phyloP scores from a whole-genome alignment of 2,888 invertebrate species.

The Lasioglossum morio region DNA sequence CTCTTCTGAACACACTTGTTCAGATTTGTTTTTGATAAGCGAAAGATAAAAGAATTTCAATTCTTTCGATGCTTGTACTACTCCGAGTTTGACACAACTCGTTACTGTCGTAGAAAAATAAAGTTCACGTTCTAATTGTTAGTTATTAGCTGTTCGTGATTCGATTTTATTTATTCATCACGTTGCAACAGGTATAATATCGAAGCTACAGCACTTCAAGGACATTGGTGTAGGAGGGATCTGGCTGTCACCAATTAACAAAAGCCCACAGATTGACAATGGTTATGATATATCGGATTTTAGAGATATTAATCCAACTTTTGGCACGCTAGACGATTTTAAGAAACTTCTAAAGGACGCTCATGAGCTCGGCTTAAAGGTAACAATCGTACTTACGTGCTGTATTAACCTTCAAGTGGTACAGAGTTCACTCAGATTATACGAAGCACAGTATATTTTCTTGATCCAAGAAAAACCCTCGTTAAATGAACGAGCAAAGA shows the following conservation, averaged over 20 bases:
- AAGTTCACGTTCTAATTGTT: too few species aligned
- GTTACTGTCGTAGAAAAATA: too few species aligned
- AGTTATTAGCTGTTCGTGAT: background rate
- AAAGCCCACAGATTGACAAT: constrained; percentile 93
- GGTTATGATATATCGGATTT: constrained; percentile 95
- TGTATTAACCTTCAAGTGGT: background rate
- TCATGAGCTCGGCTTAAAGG: constrained; percentile 86
- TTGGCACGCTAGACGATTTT: constrained; percentile 91
- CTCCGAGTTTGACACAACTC: background rate
- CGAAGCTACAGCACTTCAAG: constrained; percentile 87
- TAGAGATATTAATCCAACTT: constrained; percentile 89
- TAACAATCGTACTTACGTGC: constrained; percentile 8
- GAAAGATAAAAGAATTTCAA: background rate
- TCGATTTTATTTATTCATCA: background rate
- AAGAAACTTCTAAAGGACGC: constrained; percentile 86
- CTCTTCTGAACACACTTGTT: too few species aligned
- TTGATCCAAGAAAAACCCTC: too few species aligned
- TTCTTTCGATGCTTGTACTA: background rate
- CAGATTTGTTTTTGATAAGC: too few species aligned
- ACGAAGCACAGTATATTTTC: too few species aligned
- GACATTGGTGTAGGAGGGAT: constrained; percentile 90
- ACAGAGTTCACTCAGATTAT: too few species aligned
- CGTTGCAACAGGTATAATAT: constrained; percentile 85
- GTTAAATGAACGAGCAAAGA: too few species aligned
- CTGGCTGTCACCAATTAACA: constrained; percentile 94